Evolutionary conservation across 2,113 vertebrate genomes (phyloP).

Genomic region (Stomatorhinus ivindoensis): DNA sequence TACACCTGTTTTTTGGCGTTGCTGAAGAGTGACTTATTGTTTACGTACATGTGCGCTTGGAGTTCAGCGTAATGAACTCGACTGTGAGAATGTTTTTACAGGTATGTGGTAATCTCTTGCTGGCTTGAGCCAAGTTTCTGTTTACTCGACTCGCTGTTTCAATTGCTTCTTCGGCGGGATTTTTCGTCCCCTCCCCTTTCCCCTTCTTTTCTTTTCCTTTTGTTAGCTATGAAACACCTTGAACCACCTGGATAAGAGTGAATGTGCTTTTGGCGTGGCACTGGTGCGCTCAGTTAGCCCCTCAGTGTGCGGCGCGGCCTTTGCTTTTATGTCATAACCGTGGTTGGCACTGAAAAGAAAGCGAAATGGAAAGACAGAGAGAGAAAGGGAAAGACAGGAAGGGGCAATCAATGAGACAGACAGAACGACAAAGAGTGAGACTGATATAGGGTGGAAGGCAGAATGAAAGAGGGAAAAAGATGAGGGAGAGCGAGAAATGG

Average conservation of each 20-base stretch:
- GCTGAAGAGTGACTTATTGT: conserved; percentile 10
- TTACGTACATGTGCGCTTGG: not conserved
- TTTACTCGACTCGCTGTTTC: conserved; percentile 23
- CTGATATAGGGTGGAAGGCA: not conserved
- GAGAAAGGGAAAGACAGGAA: not conserved
- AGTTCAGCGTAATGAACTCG: not conserved
- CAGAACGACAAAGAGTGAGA: not conserved
- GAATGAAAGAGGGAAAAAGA: not conserved
- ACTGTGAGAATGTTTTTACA: conserved; percentile 16
- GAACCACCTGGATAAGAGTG: not conserved
- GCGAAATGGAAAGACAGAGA: not conserved
- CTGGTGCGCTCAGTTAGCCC: not conserved
- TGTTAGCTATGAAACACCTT: not conserved
- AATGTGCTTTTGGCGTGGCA: not conserved
- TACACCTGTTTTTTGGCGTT: conserved; percentile 11
- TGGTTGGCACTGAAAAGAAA: not conserved
- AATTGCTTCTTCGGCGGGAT: not conserved
- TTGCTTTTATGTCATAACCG: not conserved
- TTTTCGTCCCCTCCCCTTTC: conserved; percentile 6
- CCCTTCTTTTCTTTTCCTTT: conserved; percentile 9
- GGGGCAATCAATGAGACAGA: not conserved
- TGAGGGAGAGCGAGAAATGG: not conserved
- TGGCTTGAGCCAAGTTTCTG: conserved; percentile 22
- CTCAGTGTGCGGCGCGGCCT: not conserved
- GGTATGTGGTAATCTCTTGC: conserved; percentile 26